Base-by-base conservation (phyloP, 2,888 invertebrate genomes). In the Masnerella sp. region DNA sequence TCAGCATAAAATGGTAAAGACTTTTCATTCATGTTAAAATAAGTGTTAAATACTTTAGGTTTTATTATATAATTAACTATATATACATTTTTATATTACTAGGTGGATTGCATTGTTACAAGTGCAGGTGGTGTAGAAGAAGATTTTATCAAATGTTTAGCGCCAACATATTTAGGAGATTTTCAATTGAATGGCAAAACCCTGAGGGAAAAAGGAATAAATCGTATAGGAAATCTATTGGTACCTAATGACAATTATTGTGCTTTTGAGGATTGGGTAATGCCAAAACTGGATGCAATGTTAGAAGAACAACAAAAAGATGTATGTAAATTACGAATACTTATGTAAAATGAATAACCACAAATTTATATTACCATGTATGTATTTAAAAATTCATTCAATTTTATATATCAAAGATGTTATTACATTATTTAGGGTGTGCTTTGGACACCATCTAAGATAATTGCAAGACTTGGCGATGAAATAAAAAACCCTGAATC, bases 241-340 rank as follows among this genome's bases (percentile, higher is more conserved):
- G 97, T 99, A 0, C 99, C 99, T 0, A 99, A 99, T 89, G 94
- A 97, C 81, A 99, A 99, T 88, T 99, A 99, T 87, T 99, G 99
- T 84, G 91, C 92, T 79, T 99, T 99, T 89, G 98, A 99, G 88
- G 95, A 97, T 83, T 99, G 99, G 99, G 90, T 98, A 0, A 96
- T 95, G 89, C 99, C 99, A 0, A 90, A 96, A 74, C 89, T 99
- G 2, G 95, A 98, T 83, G 92, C 94, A 86, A 95, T 99, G 94
- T 86, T 98, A 5, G 88, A 91, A 36, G 97, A 99, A 84, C 99
- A 99, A 87, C 91, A 92, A 59, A 89, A 90, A 67, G 91, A 93
- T 77, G 88, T 88, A 80, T 70, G 43, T n/a, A n/a, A 20, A n/a
- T 20, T 32, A n/a, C n/a, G 5, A 32, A 2, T 32, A 2, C n/a